Percentiles rank a stretch among this genome's conserved stretches.
Evolutionary conservation across 2,797 vertebrate genomes (phyloP).

Genomic region (Ataeniobius toweri): DNA sequence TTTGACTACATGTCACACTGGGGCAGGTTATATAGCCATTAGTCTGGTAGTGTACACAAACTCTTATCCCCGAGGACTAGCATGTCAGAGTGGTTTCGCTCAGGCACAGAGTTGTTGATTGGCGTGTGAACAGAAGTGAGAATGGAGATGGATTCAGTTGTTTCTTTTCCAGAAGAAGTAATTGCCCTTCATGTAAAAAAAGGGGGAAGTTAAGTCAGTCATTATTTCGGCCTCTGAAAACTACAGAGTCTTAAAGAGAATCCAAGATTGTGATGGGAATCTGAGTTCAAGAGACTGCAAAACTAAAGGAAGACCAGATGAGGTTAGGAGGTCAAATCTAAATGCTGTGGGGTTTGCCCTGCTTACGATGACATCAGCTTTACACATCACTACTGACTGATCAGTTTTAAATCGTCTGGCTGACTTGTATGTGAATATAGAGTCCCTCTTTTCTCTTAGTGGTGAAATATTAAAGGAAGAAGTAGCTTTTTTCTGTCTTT

Average conservation of each 20-base stretch:
- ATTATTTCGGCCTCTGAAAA: constrained; percentile 25
- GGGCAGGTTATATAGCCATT: constrained; percentile 23
- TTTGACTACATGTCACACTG: constrained; percentile 35
- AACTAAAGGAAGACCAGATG: constrained; percentile 29
- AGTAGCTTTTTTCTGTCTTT: constrained; percentile 46
- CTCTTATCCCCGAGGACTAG: constrained; percentile 13
- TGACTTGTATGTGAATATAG: constrained; percentile 5
- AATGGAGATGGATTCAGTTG: constrained; percentile 23
- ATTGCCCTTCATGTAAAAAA: constrained; percentile 12
- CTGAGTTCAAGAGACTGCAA: constrained; percentile 17
- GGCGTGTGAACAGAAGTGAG: constrained; percentile 29
- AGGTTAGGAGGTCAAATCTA: constrained; percentile 45
- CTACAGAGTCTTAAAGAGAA: constrained; percentile 9
- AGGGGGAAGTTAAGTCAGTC: constrained; percentile 43
- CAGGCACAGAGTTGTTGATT: constrained; percentile 40
- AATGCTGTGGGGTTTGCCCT: constrained; percentile 21
- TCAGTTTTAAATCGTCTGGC: constrained; percentile 31
- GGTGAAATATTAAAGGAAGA: constrained; percentile 47
- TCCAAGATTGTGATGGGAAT: constrained; percentile 14
- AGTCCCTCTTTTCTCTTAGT: constrained; percentile 15
- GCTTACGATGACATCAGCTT: constrained; percentile 53
- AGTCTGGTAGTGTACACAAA: constrained; percentile 4
- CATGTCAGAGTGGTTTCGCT: constrained; percentile 26
- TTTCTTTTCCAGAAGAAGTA: constrained; percentile 31
- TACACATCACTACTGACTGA: constrained; percentile 11